These are phyloP conservation scores for Phyllotis vaccarum DNA, from an alignment of 2,797 vertebrate genomes.

Conservation along the genomic window DNA sequence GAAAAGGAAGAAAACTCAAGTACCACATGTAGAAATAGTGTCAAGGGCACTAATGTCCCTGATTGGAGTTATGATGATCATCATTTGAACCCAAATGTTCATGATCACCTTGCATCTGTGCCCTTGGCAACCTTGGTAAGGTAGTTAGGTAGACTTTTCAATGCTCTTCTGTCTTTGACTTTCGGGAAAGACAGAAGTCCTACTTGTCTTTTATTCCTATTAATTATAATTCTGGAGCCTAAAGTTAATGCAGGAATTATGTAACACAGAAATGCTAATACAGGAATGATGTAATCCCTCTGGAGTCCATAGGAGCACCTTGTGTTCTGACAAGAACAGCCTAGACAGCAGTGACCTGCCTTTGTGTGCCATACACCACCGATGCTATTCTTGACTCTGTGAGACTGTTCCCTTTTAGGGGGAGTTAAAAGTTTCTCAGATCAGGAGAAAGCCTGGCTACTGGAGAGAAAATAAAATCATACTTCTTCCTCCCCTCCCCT, in stretches of 20 bases:
- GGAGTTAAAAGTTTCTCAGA: conserved; percentile 70
- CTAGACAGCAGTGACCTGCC: conserved; percentile 16
- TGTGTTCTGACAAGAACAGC: background rate
- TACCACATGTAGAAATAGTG: background rate
- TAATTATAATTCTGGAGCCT: conserved; percentile 5
- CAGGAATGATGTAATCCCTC: conserved; percentile 57
- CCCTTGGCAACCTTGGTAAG: background rate
- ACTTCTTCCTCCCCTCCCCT: background rate
- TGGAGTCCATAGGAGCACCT: background rate
- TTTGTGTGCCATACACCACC: background rate
- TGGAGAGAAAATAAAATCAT: conserved; percentile 76
- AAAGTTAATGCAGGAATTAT: conserved; percentile 56
- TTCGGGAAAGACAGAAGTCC: background rate
- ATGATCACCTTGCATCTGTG: background rate
- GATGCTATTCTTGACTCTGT: conserved; percentile 28
- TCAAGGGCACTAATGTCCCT: background rate
- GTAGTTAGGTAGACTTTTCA: background rate
- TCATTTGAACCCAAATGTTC: background rate
- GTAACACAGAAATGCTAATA: background rate
- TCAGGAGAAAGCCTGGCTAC: conserved; percentile 75
- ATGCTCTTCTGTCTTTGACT: background rate
- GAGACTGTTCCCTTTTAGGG: background rate
- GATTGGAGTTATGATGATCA: background rate
- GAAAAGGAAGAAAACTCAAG: background rate
- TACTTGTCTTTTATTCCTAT: background rate